These are phyloP conservation scores for Sparus aurata DNA, from an alignment of 2,797 vertebrate genomes.

Conservation along the genomic window DNA sequence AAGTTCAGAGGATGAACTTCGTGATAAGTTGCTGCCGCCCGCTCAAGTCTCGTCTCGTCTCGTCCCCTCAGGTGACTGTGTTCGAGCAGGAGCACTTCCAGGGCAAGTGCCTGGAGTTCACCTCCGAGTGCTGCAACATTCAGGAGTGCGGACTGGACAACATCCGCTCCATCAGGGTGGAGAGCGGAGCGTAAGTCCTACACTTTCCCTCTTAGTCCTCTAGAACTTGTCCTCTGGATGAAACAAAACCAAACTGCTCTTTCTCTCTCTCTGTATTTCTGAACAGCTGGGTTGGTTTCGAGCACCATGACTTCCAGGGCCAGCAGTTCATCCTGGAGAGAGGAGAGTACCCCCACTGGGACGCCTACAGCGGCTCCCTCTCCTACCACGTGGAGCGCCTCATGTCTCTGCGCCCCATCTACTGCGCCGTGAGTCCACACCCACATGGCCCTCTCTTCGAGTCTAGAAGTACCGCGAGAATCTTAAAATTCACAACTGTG, in stretches of 20 bases:
- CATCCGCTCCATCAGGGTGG: conserved; percentile 89
- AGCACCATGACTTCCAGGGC: conserved; percentile 90
- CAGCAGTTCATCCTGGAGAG: conserved; percentile 90
- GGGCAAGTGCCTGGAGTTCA: conserved; percentile 89
- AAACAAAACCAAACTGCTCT: background rate
- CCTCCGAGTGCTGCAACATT: conserved; percentile 88
- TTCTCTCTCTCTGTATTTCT: conserved; percentile 12
- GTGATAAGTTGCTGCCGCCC: too few relatives aligned
- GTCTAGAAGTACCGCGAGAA: fast-evolving
- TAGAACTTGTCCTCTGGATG: background rate
- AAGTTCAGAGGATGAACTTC: background rate
- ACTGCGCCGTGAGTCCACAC: conserved; percentile 84
- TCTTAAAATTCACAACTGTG: background rate
- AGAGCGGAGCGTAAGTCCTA: conserved; percentile 88
- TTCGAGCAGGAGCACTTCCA: conserved; percentile 91
- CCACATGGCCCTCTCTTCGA: background rate
- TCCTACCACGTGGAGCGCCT: conserved; percentile 86
- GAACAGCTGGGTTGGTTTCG: conserved; percentile 88
- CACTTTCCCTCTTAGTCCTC: too few relatives aligned
- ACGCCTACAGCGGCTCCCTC: conserved; percentile 87
- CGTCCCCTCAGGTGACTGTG: conserved; percentile 82
- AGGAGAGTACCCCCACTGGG: conserved; percentile 90
- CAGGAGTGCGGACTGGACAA: conserved; percentile 88
- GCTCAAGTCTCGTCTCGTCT: background rate
- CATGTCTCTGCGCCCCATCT: conserved; percentile 87